phyloP scores from a whole-genome alignment of 2,888 invertebrate species.

The Drosophila mulleri region DNA sequence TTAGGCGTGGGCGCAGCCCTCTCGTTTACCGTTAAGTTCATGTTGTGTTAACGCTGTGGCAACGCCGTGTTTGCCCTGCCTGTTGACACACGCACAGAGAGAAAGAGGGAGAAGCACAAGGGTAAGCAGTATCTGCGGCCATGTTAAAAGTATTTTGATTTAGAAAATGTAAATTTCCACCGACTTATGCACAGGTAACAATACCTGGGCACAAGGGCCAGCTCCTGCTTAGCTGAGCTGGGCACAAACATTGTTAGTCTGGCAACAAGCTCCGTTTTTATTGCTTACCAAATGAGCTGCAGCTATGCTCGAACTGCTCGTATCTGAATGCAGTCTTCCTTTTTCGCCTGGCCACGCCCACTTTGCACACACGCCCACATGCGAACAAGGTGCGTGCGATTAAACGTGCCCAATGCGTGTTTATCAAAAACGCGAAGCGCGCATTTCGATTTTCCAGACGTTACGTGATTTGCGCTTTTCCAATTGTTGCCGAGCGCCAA shows the following conservation, averaged over 20 bases:
- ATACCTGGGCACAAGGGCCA: slow-evolving; percentile 36
- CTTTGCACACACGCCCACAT: slow-evolving; percentile 3
- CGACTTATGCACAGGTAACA: slow-evolving; percentile 61
- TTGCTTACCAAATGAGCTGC: slow-evolving; percentile 76
- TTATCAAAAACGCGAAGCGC: slow-evolving; percentile 59
- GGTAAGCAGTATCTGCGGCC: slow-evolving; percentile 29
- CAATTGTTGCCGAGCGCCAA: slow-evolving; percentile 64
- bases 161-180: slow-evolving; percentile 70
- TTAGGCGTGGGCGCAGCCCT: slow-evolving; percentile 45
- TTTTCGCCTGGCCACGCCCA: slow-evolving; percentile 17
- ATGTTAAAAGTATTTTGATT: slow-evolving; percentile 75
- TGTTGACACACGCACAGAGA: slow-evolving; percentile 59
- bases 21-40: slow-evolving; percentile 45
- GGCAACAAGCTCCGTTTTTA: slow-evolving; percentile 71
- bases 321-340: slow-evolving; percentile 69
- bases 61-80: slow-evolving; percentile 41
- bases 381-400: slow-evolving; percentile 35
- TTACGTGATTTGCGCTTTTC: slow-evolving; percentile 81
- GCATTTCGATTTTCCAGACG: slow-evolving; percentile 70
- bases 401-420: slow-evolving; percentile 45
- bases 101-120: no score
- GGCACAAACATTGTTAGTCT: slow-evolving; percentile 60
- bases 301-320: slow-evolving; percentile 23
- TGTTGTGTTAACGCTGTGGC: slow-evolving; percentile 45
- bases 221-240: slow-evolving; percentile 14